These are phyloP conservation scores for Sapajus apella DNA, from an alignment of 2,113 vertebrate species.

Conservation along the genomic window DNA sequence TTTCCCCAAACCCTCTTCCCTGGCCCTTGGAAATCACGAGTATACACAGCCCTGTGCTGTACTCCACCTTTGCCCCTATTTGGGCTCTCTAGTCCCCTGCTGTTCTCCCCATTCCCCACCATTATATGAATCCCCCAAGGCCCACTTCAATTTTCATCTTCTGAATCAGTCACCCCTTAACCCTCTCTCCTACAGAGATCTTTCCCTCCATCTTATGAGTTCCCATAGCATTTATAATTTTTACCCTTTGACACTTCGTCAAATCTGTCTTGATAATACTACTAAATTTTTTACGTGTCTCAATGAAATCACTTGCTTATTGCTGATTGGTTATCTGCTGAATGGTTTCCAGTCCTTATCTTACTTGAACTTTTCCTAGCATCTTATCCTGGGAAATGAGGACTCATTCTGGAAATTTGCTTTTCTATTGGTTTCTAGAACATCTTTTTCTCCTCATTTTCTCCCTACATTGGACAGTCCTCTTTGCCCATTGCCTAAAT, in stretches of 20 bases:
- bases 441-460: neutral
- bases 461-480: neutral
- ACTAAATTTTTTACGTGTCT: neutral
- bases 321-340: neutral
- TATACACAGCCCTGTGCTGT: neutral
- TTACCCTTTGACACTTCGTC: neutral
- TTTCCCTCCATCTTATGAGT: neutral
- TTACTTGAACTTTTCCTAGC: neutral
- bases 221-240: neutral
- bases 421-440: neutral
- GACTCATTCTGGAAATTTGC: neutral
- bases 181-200: neutral
- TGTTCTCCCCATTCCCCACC: fast-evolving
- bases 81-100: neutral
- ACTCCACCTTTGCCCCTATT: neutral
- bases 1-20: neutral
- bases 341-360: neutral
- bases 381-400: neutral
- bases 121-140: neutral
- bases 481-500: neutral
- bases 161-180: neutral
- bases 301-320: neutral
- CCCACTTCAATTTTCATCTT: neutral
- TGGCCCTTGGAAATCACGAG: neutral
- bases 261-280: neutral